Conservation (phyloP, 2,888 invertebrate genomes). For the Brenthis ino region DNA sequence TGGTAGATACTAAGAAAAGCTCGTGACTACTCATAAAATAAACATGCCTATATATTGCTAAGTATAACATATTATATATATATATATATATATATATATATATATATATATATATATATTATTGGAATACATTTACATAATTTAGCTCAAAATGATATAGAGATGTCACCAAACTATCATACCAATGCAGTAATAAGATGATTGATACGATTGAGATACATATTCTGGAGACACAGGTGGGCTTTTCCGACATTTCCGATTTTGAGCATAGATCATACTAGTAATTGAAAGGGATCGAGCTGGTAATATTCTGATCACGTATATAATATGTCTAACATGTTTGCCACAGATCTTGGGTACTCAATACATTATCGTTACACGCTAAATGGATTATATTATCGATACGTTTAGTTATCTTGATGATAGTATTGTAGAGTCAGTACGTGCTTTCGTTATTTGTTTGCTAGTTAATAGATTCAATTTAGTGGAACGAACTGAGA, state of each 20-base stretch:
- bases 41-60: too few relatives aligned
- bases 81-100: neutral
- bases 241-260: slow-evolving; percentile 48
- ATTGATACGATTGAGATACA: slow-evolving; percentile 29
- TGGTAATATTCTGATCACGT: slow-evolving; percentile 68
- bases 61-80: neutral
- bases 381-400: slow-evolving; percentile 67
- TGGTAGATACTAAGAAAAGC: too few relatives aligned
- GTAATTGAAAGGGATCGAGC: slow-evolving; percentile 62
- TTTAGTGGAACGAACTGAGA: neutral
- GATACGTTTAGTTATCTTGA: slow-evolving; percentile 27
- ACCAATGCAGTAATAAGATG: slow-evolving; percentile 16
- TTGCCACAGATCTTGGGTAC: slow-evolving; percentile 52
- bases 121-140: neutral
- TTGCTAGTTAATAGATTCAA: neutral
- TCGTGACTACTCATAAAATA: too few relatives aligned
- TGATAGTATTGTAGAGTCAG: slow-evolving; percentile 2
- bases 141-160: neutral
- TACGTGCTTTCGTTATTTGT: neutral
- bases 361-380: slow-evolving; percentile 66
- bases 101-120: neutral
- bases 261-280: slow-evolving; percentile 63
- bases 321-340: slow-evolving; percentile 53
- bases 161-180: neutral
- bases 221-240: slow-evolving; percentile 36